Conservation (phyloP, 2,888 invertebrate species). For the Drosophila ochracea region DNA sequence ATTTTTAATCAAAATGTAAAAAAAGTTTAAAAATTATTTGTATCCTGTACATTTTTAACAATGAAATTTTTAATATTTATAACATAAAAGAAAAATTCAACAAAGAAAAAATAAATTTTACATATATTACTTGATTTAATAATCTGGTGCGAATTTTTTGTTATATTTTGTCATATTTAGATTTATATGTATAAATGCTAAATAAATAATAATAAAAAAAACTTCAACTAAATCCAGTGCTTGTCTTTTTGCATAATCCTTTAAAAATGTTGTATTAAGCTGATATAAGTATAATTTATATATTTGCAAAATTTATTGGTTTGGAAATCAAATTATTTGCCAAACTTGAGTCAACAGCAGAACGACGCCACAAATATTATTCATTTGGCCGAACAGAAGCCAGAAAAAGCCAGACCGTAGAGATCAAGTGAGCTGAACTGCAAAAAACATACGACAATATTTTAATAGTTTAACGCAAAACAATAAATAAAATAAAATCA, state of each 20-base stretch:
- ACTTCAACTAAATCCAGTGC: slow-evolving; percentile 6
- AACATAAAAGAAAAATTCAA: not conserved
- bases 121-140: not conserved
- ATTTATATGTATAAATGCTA: not conserved
- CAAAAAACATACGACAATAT: slow-evolving; percentile 69
- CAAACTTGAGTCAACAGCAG: slow-evolving; percentile 80
- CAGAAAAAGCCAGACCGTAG: slow-evolving; percentile 21
- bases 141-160: not conserved
- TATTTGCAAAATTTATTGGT: slow-evolving; percentile 70
- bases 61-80: not conserved
- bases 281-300: slow-evolving; percentile 74
- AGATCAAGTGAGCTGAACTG: slow-evolving; percentile 51
- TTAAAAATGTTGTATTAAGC: slow-evolving; percentile 62
- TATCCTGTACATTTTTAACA: not conserved
- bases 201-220: slow-evolving; percentile 10
- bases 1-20: not conserved
- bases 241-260: slow-evolving; percentile 47
- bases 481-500: slow-evolving; percentile 82
- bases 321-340: slow-evolving; percentile 78
- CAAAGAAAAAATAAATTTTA: not conserved
- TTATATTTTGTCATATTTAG: not conserved
- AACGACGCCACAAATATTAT: slow-evolving; percentile 77
- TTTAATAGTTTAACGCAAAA: slow-evolving; percentile 82
- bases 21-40: not conserved
- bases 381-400: slow-evolving; percentile 43